Evolutionary conservation across 2,797 vertebrate genomes (phyloP), one percentile per base, ranked within the genome.

Genomic region (Pangasius macronema): DNA sequence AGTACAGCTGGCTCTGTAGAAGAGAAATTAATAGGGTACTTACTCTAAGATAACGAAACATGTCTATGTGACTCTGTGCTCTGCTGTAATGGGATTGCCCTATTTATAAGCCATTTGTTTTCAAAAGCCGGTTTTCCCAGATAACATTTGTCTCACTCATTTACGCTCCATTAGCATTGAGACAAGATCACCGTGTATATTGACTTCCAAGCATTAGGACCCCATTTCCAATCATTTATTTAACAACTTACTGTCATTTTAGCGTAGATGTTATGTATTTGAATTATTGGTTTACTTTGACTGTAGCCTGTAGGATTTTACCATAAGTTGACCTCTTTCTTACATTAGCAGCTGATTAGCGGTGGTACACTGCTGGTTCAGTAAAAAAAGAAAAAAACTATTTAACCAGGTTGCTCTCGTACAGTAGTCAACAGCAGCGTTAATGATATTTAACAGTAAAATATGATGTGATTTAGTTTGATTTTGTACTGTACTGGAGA

Each of bases 1-100:
- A 59, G 81, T 83, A 86, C 76, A 68, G 63, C 86, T 70, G 85
- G 83, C 70, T 86, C 76, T 87, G 86, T 63, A 73, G 86, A 87
- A 63, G 33, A 36, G 61, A 59, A 83, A 68, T 68, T 7, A 84
- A 84, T 87, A 80, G 51, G 73, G 73, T 70, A 59, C 51, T 84
- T 68, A 57, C 33, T 77, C 72, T 33, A 65, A 68, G 75, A 57
- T 59, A 57, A 59, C 20, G 18, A 79, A 87, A 68, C 79, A 73
- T 73, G 72, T 73, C 70, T 61, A 13, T 33, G 59, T 82, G 67
- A 84, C 83, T 84, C 61, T 27, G 67, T 53, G 82, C 73, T 84
- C 86, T 75, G 86, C 80, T 87, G 86, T 76, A 65, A 51, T 87
- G 79, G 65, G 36, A 87, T 87, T 65, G 76, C 33, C 30, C 77